Base-by-base conservation (phyloP, 2,797 vertebrate genomes). In the Balearica regulorum region DNA sequence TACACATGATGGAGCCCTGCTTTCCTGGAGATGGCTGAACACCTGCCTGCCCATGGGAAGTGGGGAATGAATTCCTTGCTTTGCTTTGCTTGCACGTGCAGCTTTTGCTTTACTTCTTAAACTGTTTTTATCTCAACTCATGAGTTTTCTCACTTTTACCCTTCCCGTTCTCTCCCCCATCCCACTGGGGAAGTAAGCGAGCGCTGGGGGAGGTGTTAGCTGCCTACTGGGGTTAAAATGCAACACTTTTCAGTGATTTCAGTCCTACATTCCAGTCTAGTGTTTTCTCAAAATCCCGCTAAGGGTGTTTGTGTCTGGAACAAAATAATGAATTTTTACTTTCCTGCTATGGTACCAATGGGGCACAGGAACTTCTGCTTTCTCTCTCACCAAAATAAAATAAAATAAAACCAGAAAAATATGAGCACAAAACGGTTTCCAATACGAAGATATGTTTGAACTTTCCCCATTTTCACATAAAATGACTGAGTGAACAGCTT, bases 401-500 rank as follows among this genome's bases (percentile, higher is more conserved):
- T 72, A 76, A 81, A 91, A 83, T 53, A 93, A 93, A 71, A 80
- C 6, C 68, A 78, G 54, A 90, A 78, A 78, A 78, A 92, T 43
- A 54, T 49, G 49, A 91, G 58, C 24, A 84, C 22, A 62, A 44
- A 91, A 73, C 20, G n/a, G 35, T 75, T 90, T 90, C 41, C 60
- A 89, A 4, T 70, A 79, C 51, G 89, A 84, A 89, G 94, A 93
- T 80, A 94, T 71, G 73, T 48, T 71, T 72, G 72, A 94, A 89
- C 85, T 83, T 93, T 83, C 68, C 68, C 65, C 65, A 25, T 95
- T 96, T 73, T 75, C 76, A 70, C 53, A 85, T 86, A 93, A 96
- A 83, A 90, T 48, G 58, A 81, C 28, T 4, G 10, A 88, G 31
- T 89, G 81, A 95, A 92, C 7, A 25, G 61, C 22, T 96, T 96